phyloP scores from a whole-genome alignment of 1,140 invertebrate species.

The Bombus affinis region DNA sequence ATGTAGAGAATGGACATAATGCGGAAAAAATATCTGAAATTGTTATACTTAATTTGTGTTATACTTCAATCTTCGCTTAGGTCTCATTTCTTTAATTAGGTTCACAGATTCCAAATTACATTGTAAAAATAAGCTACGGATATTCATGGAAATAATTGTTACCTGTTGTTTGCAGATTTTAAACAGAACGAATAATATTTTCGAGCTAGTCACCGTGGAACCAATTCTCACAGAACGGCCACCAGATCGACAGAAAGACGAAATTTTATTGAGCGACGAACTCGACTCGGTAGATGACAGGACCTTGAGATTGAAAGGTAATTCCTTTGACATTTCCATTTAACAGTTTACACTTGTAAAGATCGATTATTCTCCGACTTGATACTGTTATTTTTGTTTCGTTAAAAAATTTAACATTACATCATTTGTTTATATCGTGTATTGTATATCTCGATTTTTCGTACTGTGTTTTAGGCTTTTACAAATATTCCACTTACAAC shows the following conservation, averaged over 20 bases:
- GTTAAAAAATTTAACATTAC: not conserved
- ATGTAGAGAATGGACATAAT: too few species aligned
- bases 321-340: not conserved
- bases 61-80: not conserved
- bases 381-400: not conserved
- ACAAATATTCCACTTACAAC: not conserved
- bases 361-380: not conserved
- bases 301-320: conserved; percentile 92
- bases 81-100: too few species aligned
- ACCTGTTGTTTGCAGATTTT: conserved; percentile 88
- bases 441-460: not conserved
- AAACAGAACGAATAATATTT: conserved; percentile 97
- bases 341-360: not conserved
- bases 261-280: conserved; percentile 86
- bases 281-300: conserved; percentile 85
- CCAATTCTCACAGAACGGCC: conserved; percentile 88
- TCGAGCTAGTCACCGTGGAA: conserved; percentile 95
- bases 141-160: not conserved
- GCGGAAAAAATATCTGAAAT: too few species aligned
- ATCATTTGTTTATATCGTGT: not conserved
- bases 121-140: too few species aligned
- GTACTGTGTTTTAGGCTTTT: not conserved
- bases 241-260: conserved; percentile 81
- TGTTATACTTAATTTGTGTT: too few species aligned
- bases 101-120: too few species aligned